phyloP scores from a whole-genome alignment of 2,888 invertebrate species.

The Geophilus truncorum region DNA sequence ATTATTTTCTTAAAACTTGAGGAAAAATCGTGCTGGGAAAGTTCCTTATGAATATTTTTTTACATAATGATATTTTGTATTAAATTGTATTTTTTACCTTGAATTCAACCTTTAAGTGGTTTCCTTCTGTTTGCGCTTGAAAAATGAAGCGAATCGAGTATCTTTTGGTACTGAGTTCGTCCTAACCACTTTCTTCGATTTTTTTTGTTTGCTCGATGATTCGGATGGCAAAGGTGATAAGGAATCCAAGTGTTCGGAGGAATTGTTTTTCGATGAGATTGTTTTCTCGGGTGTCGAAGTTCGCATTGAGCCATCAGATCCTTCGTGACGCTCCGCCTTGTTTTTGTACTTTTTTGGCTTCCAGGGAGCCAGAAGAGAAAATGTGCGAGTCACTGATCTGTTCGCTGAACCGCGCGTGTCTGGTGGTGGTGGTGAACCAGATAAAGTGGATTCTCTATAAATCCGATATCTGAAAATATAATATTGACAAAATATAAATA shows the following conservation, averaged over 20 bases:
- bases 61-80: background rate
- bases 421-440: slow-evolving; percentile 28
- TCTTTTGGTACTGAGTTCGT: slow-evolving; percentile 43
- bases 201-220: slow-evolving; percentile 21
- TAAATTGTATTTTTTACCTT: background rate
- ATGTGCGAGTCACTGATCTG: slow-evolving; percentile 53
- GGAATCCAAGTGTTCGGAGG: slow-evolving; percentile 35
- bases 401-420: slow-evolving; percentile 3
- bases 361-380: slow-evolving; percentile 80
- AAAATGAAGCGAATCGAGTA: slow-evolving; percentile 41
- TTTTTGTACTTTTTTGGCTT: slow-evolving; percentile 68
- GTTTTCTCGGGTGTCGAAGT: background rate
- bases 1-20: background rate
- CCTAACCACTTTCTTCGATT: slow-evolving; percentile 33
- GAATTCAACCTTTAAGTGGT: background rate
- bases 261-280: slow-evolving; percentile 30
- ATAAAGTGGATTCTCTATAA: slow-evolving; percentile 29
- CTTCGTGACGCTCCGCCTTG: slow-evolving; percentile 55
- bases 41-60: slow-evolving; percentile 18
- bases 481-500: background rate
- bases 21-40: slow-evolving; percentile 12
- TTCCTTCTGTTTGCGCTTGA: slow-evolving; percentile 35
- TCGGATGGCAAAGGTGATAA: slow-evolving; percentile 35
- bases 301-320: slow-evolving; percentile 8
- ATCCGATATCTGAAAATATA: slow-evolving; percentile 21